A percentile compares a stretch with the other conserved stretches of the same genome.
These are phyloP conservation scores for Synanthedon formicaeformis DNA, from an alignment of 2,888 invertebrate species.

Conservation along the genomic window DNA sequence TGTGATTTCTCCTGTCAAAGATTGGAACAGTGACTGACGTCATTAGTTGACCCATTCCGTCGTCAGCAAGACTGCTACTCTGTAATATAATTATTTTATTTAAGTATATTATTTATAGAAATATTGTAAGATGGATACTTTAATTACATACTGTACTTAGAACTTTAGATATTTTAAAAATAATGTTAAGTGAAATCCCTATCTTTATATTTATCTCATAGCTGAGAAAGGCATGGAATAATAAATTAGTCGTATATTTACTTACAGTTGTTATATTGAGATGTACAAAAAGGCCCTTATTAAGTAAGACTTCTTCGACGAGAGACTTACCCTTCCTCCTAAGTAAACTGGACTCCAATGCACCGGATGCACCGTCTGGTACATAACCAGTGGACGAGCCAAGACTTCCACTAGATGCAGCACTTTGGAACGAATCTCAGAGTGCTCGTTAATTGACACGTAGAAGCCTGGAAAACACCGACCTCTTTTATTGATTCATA, in stretches of 20 bases:
- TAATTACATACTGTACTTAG: too few species aligned
- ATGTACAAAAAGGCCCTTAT: neutral
- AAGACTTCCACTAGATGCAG: conserved; percentile 95
- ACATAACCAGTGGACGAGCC: conserved; percentile 95
- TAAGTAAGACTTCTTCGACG: conserved; percentile 13
- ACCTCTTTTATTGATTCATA: neutral
- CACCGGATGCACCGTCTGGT: conserved; percentile 89
- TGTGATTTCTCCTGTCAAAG: conserved; percentile 91
- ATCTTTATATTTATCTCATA: too few species aligned
- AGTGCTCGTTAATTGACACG: conserved; percentile 88
- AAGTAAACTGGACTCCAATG: conserved; percentile 96
- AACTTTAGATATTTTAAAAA: too few species aligned
- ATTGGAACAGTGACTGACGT: conserved; percentile 95
- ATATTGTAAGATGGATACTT: too few species aligned
- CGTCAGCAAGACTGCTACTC: conserved; percentile 76
- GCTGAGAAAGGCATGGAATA: too few species aligned
- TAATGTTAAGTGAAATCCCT: too few species aligned
- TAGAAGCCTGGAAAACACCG: conserved; percentile 77
- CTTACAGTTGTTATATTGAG: too few species aligned
- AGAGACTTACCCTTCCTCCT: conserved; percentile 77
- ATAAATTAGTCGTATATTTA: too few species aligned
- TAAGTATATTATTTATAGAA: too few species aligned
- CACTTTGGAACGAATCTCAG: conserved; percentile 92
- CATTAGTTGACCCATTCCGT: conserved; percentile 85
- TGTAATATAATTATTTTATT: conserved; percentile 26